Evolutionary conservation across 1,140 invertebrate genomes (phyloP).

Genomic region (Aphis craccivora): DNA sequence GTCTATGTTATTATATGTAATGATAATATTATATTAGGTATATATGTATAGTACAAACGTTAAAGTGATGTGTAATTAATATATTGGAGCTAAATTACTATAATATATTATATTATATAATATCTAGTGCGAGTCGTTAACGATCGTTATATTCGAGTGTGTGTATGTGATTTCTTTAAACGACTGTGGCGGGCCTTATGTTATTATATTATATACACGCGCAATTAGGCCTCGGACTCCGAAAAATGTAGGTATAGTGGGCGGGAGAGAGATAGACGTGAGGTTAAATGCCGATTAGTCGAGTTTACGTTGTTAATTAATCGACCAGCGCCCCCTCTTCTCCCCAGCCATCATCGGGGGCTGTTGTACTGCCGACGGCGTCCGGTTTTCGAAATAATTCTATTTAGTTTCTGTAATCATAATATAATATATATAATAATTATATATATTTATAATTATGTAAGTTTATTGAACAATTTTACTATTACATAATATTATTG

Average conservation of each 20-base stretch:
- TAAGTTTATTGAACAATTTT: background rate
- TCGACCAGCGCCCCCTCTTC: background rate
- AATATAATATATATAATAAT: background rate
- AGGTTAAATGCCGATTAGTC: slow-evolving; percentile 44
- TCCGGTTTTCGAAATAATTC: slow-evolving; percentile 27
- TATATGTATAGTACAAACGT: background rate
- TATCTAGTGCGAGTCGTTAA: slow-evolving; percentile 21
- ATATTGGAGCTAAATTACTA: background rate
- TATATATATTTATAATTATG: background rate
- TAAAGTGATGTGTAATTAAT: slow-evolving; percentile 28
- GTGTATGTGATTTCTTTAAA: slow-evolving; percentile 33
- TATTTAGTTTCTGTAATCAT: slow-evolving; percentile 16
- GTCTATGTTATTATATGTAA: background rate
- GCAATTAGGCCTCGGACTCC: background rate
- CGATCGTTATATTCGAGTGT: background rate
- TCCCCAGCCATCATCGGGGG: background rate
- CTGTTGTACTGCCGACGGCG: background rate
- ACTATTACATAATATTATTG: background rate
- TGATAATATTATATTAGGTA: background rate
- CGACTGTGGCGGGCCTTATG: background rate
- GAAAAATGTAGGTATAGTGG: background rate
- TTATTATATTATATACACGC: slow-evolving; percentile 20
- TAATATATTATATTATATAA: background rate
- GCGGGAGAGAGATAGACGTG: background rate
- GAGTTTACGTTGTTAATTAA: slow-evolving; percentile 50